Percentiles rank a stretch among this genome's conserved stretches.
phyloP scores from a whole-genome alignment of 2,888 invertebrate species.

The Lissonota sp. region DNA sequence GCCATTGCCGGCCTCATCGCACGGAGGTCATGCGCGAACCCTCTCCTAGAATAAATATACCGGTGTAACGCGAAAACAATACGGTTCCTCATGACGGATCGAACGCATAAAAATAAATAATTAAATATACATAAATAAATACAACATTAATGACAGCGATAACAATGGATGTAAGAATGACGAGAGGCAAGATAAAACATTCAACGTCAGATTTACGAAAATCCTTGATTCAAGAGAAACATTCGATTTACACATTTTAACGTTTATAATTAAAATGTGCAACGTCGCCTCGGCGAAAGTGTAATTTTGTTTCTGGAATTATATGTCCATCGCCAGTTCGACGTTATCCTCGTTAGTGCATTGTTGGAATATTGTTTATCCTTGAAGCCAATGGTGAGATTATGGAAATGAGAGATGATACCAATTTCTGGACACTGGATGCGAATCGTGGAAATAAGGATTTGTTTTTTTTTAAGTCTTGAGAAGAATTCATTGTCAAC shows the following conservation, averaged over 20 bases:
- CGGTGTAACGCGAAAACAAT: background rate
- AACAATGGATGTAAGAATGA: conserved; percentile 12
- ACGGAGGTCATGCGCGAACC: conserved; percentile 47
- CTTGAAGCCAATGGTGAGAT: conserved; percentile 29
- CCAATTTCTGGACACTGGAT: background rate
- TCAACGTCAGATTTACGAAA: background rate
- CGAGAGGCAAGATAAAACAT: background rate
- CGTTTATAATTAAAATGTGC: conserved; percentile 17
- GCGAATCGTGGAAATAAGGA: background rate
- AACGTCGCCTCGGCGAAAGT: conserved; percentile 26
- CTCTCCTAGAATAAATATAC: conserved; percentile 27
- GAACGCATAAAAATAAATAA: background rate
- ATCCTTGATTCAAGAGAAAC: background rate
- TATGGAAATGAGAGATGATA: background rate
- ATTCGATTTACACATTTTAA: background rate
- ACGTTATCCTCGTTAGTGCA: conserved; percentile 36
- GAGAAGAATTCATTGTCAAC: background rate
- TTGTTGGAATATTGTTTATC: background rate
- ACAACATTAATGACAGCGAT: conserved; percentile 2
- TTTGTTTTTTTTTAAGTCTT: background rate
- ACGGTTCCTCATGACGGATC: background rate
- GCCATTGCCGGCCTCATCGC: conserved; percentile 54
- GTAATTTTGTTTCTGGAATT: background rate
- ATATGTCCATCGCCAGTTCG: background rate
- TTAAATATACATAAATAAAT: no score